A percentile compares a stretch with the other conserved stretches of the same genome.
Conservation (phyloP, 2,888 invertebrate genomes). For the Harmothoe impar region DNA sequence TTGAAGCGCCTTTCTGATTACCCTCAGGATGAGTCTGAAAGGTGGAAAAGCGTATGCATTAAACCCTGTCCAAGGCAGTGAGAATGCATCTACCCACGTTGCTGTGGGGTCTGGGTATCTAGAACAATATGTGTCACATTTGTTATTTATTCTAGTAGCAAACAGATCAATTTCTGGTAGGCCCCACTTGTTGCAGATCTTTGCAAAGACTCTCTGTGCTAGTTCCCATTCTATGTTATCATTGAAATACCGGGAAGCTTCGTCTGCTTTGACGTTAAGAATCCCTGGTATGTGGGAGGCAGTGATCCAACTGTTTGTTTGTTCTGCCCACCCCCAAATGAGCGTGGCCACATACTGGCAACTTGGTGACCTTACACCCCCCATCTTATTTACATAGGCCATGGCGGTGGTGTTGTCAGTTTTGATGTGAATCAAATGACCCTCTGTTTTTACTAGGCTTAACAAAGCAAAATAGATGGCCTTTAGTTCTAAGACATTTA, state of each 20-base stretch:
- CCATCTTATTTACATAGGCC: not conserved
- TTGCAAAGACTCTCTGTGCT: not conserved
- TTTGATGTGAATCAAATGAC: not conserved
- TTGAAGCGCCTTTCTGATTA: too few species aligned
- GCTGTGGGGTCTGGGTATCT: not conserved
- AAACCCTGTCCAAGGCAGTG: not conserved
- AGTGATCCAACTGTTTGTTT: not conserved
- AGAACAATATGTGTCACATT: not conserved
- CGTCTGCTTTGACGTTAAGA: not conserved
- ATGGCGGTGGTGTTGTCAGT: not conserved
- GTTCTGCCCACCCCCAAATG: slow-evolving; percentile 43
- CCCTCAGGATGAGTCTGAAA: too few species aligned
- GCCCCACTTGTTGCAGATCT: not conserved
- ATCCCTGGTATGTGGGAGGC: slow-evolving; percentile 8
- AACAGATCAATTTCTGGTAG: not conserved
- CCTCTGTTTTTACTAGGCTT: not conserved
- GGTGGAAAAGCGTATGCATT: not conserved
- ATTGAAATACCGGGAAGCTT: not conserved
- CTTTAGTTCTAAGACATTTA: not conserved
- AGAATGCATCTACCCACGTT: not conserved
- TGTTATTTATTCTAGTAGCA: not conserved
- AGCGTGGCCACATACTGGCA: not conserved
- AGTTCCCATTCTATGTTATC: slow-evolving; percentile 22
- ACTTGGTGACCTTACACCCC: not conserved
- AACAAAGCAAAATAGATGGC: not conserved